Base-by-base conservation (phyloP, 2,113 vertebrate genomes). In the Paramormyrops kingsleyae region DNA sequence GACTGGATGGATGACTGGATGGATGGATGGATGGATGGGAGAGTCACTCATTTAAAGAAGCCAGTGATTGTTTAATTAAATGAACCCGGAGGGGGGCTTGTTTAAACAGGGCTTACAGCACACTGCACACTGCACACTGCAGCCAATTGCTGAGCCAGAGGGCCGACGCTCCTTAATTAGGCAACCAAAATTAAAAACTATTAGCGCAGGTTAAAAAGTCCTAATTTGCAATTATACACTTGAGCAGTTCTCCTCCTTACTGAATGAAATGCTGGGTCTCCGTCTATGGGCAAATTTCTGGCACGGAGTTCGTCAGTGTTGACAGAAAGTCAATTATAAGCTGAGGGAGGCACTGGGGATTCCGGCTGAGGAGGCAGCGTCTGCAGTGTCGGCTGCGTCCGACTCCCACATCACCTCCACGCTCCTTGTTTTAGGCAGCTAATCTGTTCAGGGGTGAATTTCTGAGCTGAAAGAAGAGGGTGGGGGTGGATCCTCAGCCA, bases 191-290 rank as follows among this genome's bases (percentile, higher is more conserved):
- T 84, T 89, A 89, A 90, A 90, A 90, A 87, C 84, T 84, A 90
- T 90, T 90, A 90, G 89, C 21, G 46, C 59, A 87, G 44, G 87
- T 90, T 87, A 90, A 87, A 89, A 90, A 90, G 89, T 90, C 84
- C 35, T 53, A 87, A 90, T 87, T 70, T 90, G 89, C 89, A 90
- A 87, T 90, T 90, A 87, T 90, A 87, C 89, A 90, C 83, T 87
- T 87, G 89, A 90, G 83, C 86, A 84, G 83, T 44, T 90, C 66
- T 74, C 44, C 89, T 53, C 35, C 77, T 83, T 8, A n/a, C 46
- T 27, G 87, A 62, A 74, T 50, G 88, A 44, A 89, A 83, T 19
- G 50, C 12, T 21, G 88, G 87, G 87, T 88, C 87, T 70, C 44
- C 53, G 4, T 49, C 46, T 74, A 24, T n/a, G 27, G 47, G 89